Percentiles rank a stretch among this genome's conserved stretches.
These are phyloP conservation scores for Physeter macrocephalus DNA, from an alignment of 2,113 vertebrate genomes.

Conservation along the genomic window DNA sequence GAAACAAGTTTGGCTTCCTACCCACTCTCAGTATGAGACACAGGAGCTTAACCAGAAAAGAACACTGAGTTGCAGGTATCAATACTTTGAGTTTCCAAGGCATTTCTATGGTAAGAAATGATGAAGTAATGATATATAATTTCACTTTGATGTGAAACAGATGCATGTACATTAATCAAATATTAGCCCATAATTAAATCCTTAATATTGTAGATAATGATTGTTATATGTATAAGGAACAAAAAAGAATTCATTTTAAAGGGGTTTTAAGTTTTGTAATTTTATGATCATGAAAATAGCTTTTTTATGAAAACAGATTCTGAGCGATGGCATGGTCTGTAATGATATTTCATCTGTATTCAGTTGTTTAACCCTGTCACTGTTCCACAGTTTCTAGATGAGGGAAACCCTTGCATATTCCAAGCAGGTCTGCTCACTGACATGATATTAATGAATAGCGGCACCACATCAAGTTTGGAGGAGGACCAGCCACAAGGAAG, in stretches of 20 bases:
- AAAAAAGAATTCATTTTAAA: not conserved
- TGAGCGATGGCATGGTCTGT: not conserved
- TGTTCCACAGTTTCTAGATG: not conserved
- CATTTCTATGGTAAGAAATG: not conserved
- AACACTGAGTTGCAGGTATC: not conserved
- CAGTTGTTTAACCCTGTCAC: slow-evolving; percentile 27
- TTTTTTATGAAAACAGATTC: not conserved
- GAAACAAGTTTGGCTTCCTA: not conserved
- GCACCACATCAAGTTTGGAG: slow-evolving; percentile 50
- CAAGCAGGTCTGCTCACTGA: not conserved
- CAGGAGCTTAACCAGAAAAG: not conserved
- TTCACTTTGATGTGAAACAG: not conserved
- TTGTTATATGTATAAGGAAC: not conserved
- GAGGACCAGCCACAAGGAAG: slow-evolving; percentile 29
- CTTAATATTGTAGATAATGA: not conserved
- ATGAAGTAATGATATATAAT: not conserved
- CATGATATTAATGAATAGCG: slow-evolving; percentile 52
- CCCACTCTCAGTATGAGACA: not conserved
- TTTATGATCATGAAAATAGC: slow-evolving; percentile 11
- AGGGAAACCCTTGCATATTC: slow-evolving; percentile 36
- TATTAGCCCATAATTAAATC: not conserved
- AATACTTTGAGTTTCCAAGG: not conserved
- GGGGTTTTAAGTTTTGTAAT: not conserved
- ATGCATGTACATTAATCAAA: not conserved
- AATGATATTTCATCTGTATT: slow-evolving; percentile 5